phyloP scores from a whole-genome alignment of 2,797 vertebrate species.

The Sebastes minor region DNA sequence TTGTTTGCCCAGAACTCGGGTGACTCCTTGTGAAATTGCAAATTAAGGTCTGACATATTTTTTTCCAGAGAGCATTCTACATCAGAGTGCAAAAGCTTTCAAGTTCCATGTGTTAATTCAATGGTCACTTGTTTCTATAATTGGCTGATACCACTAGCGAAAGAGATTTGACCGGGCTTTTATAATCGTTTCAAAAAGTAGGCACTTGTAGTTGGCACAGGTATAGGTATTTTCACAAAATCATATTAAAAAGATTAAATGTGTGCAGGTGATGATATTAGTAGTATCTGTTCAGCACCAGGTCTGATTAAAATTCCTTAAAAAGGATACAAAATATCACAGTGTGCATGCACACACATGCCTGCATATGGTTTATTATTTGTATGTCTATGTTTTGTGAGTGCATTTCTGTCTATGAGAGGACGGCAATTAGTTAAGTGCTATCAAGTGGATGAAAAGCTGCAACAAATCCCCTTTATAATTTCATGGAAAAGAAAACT shows the following conservation, averaged over 20 bases:
- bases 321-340: slow-evolving; percentile 41
- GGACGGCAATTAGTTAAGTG: slow-evolving; percentile 83
- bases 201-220: slow-evolving; percentile 73
- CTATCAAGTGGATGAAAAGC: slow-evolving; percentile 85
- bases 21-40: slow-evolving; percentile 73
- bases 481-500: slow-evolving; percentile 80
- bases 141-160: slow-evolving; percentile 70
- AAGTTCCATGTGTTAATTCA: slow-evolving; percentile 81
- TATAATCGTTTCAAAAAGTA: slow-evolving; percentile 76
- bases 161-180: slow-evolving; percentile 78
- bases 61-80: slow-evolving; percentile 71
- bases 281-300: slow-evolving; percentile 50
- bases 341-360: background rate
- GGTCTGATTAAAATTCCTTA: slow-evolving; percentile 32
- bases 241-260: slow-evolving; percentile 69
- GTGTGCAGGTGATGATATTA: slow-evolving; percentile 61
- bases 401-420: slow-evolving; percentile 60
- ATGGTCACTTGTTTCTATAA: slow-evolving; percentile 82
- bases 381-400: slow-evolving; percentile 55
- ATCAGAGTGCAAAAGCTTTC: slow-evolving; percentile 82
- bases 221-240: slow-evolving; percentile 72
- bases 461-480: slow-evolving; percentile 80
- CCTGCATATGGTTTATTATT: slow-evolving; percentile 46
- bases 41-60: slow-evolving; percentile 76
- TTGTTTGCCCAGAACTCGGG: slow-evolving; percentile 66